Percentiles rank a stretch among this genome's conserved stretches.
Evolutionary conservation across 2,797 vertebrate genomes (phyloP).

Genomic region (Tenualosa thibaudeaui): DNA sequence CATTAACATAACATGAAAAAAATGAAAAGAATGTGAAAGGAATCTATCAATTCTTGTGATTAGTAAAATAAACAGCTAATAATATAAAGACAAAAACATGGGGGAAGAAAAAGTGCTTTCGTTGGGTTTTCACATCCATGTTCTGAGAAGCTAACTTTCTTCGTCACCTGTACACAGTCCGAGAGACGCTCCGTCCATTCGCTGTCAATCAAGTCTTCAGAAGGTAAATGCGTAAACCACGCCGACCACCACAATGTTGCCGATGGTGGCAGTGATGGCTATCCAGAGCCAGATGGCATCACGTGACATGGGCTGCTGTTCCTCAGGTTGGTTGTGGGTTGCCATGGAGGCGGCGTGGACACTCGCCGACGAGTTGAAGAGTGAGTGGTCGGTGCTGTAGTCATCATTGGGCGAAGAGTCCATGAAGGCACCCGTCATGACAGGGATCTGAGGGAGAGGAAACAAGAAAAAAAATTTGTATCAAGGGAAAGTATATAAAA

Average conservation of each 20-base stretch:
- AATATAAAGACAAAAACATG: background rate
- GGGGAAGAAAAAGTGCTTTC: background rate
- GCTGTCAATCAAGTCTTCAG: constrained; percentile 58
- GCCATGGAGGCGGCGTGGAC: constrained; percentile 74
- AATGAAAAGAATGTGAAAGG: no score
- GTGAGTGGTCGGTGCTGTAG: constrained; percentile 86
- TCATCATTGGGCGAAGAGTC: constrained; percentile 84
- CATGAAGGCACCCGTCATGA: constrained; percentile 89
- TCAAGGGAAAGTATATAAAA: background rate
- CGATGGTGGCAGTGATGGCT: constrained; percentile 88
- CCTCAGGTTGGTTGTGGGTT: constrained; percentile 76
- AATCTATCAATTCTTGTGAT: no score
- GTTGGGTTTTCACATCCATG: background rate
- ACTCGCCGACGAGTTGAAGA: constrained; percentile 87
- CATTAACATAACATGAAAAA: background rate
- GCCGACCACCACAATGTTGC: constrained; percentile 88
- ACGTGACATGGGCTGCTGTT: constrained; percentile 78
- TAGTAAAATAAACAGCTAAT: background rate
- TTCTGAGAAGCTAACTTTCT: background rate
- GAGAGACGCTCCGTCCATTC: background rate
- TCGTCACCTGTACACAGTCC: background rate
- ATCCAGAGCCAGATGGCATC: constrained; percentile 90
- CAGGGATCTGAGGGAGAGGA: constrained; percentile 74
- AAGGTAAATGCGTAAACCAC: constrained; percentile 90
- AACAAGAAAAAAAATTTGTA: background rate